Evolutionary conservation across 2,797 vertebrate genomes (phyloP), one percentile per base, ranked within the genome.

Genomic region (Garrulus glandarius): DNA sequence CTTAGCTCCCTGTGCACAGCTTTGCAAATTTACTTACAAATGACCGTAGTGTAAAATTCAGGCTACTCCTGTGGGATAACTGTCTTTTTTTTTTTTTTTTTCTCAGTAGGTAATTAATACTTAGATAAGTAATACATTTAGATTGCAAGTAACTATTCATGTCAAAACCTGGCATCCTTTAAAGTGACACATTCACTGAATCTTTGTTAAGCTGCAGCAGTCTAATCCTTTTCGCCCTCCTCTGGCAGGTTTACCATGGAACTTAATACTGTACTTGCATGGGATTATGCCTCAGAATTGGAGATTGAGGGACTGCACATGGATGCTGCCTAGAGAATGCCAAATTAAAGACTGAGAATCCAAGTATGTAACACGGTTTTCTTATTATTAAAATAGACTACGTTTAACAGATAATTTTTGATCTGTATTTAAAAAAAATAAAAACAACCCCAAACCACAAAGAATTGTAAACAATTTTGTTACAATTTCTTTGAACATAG

Each of bases 21-120:
- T 84, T 89, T 82, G 63, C 23, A 82, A 89, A 91, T 95, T 89
- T 91, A 55, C 65, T 92, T 91, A 82, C 47, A 89, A 83, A 84
- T 78, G 41, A 46, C 74, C 72, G 15, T 72, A 44, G 12, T 32
- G 36, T 84, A 86, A 84, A 87, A 80, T 75, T 70, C 20, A 47
- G 72, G 26, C 14, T 84, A 52, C 37, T 88, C 37, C 26, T 89
- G n/a, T 75, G 63, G 43, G 70, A 57, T 75, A 91, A 82, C 4
- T 39, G 3, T n/a, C 9, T 19, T 18, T 37, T 69, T 84, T 34
- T n/a, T 56, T 68, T 43, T 18, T 26, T 41, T 41, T 22, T 29
- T 34, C 13, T 37, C 55, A 14, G 12, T 60, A 63, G 16, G 41
- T 93, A 89, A 85, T 89, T 93, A 94, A 84, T 89, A 79, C 37